Base-by-base conservation (phyloP, 2,888 invertebrate species). In the Melieria crassipennis region DNA sequence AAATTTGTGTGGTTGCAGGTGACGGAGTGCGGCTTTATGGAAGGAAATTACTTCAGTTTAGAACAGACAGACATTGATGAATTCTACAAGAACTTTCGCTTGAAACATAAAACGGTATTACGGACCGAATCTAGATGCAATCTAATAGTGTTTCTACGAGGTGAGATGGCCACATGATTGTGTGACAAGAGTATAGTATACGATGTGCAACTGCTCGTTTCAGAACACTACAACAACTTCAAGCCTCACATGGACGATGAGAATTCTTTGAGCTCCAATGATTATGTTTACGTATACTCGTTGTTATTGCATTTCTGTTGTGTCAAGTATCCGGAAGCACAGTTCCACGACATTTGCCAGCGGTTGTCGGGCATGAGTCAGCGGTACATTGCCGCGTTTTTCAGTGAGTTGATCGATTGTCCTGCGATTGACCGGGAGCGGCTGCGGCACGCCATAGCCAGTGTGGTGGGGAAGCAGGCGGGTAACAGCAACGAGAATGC, bases 281-380 rank as follows among this genome's bases (percentile, higher is more conserved):
- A 87, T 64, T 84, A 84, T 67, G 65, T 86, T 5, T 86, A 83
- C 69, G 79, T 82, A 1, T 87, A 85, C 71, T 84, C 86, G 0
- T 70, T 87, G 5, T 73, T 87, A 0, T 74, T 87, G 67, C 86
- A 87, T 72, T 86, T 82, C 73, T 80, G 82, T 5, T 87, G 87
- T 69, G 82, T 87, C 0, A 81, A 80, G 73, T 73, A 74, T 69
- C 81, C 83, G 0, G 79, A 80, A 42, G 75, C 77, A 48, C 77
- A 77, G 64, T 85, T 85, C 57, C 87, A 86, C 65, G 78, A 78
- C 65, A 79, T 82, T 5, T 87, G 87, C 69, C 77, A 82, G 52
- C 76, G 74, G n/a, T 76, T 87, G 4, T 75, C 82, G 1, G 79
- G 80, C 30, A 47, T 16, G 4, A 74, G 78, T 3, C 87, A 87